Evolutionary conservation across 2,113 vertebrate genomes (phyloP).

Genomic region (Thalassarche chlororhynchos): DNA sequence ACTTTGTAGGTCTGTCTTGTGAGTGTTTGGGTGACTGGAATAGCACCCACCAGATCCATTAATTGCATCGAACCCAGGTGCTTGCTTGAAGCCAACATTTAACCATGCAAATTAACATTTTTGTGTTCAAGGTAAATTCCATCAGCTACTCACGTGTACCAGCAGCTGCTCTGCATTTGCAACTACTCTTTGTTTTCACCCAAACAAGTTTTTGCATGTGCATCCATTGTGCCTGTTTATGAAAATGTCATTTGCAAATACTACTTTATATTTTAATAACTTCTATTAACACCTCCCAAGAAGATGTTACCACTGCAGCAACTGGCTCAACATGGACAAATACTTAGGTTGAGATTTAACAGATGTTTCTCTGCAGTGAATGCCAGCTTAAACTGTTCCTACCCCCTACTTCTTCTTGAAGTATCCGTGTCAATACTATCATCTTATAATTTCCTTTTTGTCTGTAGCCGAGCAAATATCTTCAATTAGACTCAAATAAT

Average conservation of each 20-base stretch:
- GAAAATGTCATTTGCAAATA: constrained; percentile 18
- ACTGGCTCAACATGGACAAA: not conserved
- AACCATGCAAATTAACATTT: constrained; percentile 18
- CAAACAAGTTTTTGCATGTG: constrained; percentile 31
- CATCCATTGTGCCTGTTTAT: not conserved
- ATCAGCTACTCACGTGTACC: not conserved
- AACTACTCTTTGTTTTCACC: not conserved
- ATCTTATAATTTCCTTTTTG: not conserved
- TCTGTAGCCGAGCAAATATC: constrained; percentile 15
- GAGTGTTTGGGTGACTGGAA: not conserved
- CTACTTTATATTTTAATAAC: constrained; percentile 15
- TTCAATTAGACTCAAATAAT: constrained; percentile 3
- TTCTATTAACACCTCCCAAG: not conserved
- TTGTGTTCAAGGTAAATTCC: constrained; percentile 18
- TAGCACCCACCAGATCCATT: not conserved
- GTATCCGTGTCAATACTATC: not conserved
- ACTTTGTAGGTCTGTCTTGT: not conserved
- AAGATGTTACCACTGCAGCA: not conserved
- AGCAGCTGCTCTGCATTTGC: not conserved
- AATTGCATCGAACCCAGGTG: constrained; percentile 30
- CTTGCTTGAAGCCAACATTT: constrained; percentile 32
- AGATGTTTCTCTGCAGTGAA: not conserved
- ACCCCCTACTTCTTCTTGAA: not conserved
- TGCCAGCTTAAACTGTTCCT: not conserved
- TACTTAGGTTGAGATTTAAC: not conserved